Evolutionary conservation across 2,888 invertebrate genomes (phyloP).

Genomic region (Gisinianus flammeolus): DNA sequence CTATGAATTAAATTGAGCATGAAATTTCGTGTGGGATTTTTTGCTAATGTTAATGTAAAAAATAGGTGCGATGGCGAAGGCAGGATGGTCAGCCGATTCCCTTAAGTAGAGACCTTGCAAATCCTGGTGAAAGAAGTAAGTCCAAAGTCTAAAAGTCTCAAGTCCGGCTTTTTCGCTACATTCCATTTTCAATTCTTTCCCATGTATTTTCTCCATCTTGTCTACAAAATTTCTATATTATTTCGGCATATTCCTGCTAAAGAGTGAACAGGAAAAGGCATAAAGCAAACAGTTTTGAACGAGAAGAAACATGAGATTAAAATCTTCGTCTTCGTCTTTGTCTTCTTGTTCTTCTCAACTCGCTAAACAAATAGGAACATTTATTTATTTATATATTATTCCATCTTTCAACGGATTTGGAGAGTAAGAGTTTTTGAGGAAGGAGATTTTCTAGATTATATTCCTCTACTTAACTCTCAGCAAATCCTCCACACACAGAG

Average conservation of each 20-base stretch:
- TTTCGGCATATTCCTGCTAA: neutral
- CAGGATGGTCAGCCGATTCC: conserved; percentile 59
- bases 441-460: conserved; percentile 1
- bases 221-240: neutral
- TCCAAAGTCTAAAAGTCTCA: neutral
- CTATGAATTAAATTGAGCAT: no score
- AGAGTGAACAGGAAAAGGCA: neutral
- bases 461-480: conserved; percentile 10
- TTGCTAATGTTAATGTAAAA: no score
- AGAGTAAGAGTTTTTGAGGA: neutral
- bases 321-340: neutral
- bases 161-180: neutral
- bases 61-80: conserved; percentile 57
- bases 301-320: conserved; percentile 20
- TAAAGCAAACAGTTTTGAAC: no score
- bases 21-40: no score
- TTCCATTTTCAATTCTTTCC: neutral
- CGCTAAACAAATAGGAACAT: neutral
- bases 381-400: no score
- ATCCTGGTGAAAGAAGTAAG: conserved; percentile 53
- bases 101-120: conserved; percentile 51
- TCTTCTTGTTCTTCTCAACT: neutral
- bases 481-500: neutral
- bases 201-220: neutral
- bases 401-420: no score